phyloP scores from a whole-genome alignment of 1,140 invertebrate species.

The Ganaspis sp. region DNA sequence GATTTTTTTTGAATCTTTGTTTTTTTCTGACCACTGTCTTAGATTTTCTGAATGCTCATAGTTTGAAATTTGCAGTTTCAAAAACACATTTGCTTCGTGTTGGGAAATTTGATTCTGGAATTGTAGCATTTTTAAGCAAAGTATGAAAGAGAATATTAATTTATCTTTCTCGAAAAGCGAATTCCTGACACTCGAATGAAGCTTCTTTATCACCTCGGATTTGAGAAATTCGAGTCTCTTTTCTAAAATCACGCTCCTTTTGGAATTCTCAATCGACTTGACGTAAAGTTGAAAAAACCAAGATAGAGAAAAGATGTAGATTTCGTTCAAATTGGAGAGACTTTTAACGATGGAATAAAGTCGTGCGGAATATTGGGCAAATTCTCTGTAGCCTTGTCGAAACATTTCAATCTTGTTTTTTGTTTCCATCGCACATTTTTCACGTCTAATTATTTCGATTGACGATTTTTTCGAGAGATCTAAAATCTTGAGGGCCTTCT shows the following conservation, averaged over 20 bases:
- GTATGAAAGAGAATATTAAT: slow-evolving; percentile 82
- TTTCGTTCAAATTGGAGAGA: slow-evolving; percentile 83
- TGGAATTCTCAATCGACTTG: slow-evolving; percentile 80
- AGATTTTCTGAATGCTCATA: slow-evolving; percentile 76
- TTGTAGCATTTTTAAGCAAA: slow-evolving; percentile 76
- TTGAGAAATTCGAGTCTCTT: slow-evolving; percentile 78
- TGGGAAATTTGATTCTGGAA: slow-evolving; percentile 76
- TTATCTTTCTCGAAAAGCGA: slow-evolving; percentile 85
- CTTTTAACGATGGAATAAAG: slow-evolving; percentile 82
- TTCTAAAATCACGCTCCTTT: slow-evolving; percentile 76
- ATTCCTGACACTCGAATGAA: slow-evolving; percentile 81
- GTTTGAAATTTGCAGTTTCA: slow-evolving; percentile 76
- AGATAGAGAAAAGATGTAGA: slow-evolving; percentile 83
- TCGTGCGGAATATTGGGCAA: slow-evolving; percentile 80
- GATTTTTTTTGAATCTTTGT: too few relatives aligned
- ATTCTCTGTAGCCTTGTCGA: slow-evolving; percentile 79
- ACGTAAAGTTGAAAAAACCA: slow-evolving; percentile 84
- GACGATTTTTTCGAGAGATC: slow-evolving; percentile 82
- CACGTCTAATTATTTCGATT: slow-evolving; percentile 78
- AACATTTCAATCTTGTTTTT: slow-evolving; percentile 77
- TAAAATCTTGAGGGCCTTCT: slow-evolving; percentile 82
- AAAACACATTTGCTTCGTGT: slow-evolving; percentile 79
- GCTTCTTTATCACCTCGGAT: slow-evolving; percentile 79
- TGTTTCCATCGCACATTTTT: slow-evolving; percentile 74
- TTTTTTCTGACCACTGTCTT: slow-evolving; percentile 80